Conservation (phyloP, 2,113 vertebrate genomes). For the Psittacula cyanocephala region DNA sequence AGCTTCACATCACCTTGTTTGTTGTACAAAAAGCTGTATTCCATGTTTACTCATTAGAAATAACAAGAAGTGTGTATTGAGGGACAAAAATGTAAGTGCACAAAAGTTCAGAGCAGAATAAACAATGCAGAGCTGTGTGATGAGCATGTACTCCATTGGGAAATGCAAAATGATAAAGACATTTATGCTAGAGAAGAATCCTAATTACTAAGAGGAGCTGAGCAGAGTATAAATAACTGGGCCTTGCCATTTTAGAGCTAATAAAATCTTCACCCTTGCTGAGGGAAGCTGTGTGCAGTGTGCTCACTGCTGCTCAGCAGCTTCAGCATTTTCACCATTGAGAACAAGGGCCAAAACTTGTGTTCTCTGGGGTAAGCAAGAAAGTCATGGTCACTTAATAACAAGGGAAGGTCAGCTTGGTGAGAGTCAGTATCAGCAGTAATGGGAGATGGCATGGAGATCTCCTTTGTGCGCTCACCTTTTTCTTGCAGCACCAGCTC, state of each 20-base stretch:
- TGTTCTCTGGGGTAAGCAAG: not conserved
- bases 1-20: not conserved
- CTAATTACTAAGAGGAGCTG: not conserved
- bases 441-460: fast-evolving
- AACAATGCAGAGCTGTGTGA: not conserved
- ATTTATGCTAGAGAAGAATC: not conserved
- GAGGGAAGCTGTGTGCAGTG: fast-evolving
- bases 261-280: fast-evolving
- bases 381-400: fast-evolving
- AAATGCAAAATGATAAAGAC: not conserved
- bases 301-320: not conserved
- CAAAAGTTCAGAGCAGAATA: not conserved
- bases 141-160: not conserved
- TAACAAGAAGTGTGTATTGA: not conserved
- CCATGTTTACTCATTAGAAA: not conserved
- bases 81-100: not conserved
- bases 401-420: not conserved
- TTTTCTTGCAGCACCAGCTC: not conserved
- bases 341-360: fast-evolving
- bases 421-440: not conserved
- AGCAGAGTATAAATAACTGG: not conserved
- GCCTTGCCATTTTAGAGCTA: not conserved
- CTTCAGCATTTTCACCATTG: fast-evolving
- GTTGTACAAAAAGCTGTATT: not conserved
- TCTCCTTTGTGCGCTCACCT: not conserved